Base-by-base conservation (phyloP, 2,888 invertebrate species). In the Cremastobaeus sp. region DNA sequence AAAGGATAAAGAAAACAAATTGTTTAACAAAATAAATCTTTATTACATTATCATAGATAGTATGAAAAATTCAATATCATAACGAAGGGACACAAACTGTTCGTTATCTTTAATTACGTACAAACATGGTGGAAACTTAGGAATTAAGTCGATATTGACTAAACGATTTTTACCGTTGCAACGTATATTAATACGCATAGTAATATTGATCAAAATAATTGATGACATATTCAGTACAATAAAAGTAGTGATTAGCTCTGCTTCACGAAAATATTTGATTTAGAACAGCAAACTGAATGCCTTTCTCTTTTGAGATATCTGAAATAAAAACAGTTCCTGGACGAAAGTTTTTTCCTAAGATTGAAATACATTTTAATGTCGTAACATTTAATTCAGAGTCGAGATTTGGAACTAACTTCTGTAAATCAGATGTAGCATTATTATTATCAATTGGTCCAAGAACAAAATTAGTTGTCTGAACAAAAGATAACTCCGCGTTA, bases 391-490 rank as follows among this genome's bases (percentile, higher is more conserved):
- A 17, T 1, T 48, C 48, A 15, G 5, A 2, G 9, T 30, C 9
- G 5, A 57, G 5, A 32, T 45, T 55, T 64, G 34, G 54, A 28
- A 71, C 28, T 20, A 64, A 74, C 85, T 28, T 41, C 25, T 54
- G 43, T 14, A 59, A n/a, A 41, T 39, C 37, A 34, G 14, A n/a
- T 30, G 34, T 21, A 11, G 64, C 70, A 64, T 64, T 34, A 17
- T 34, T 34, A 20, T 54, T 62, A 12, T 54, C 37, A 12, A 37
- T 15, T 14, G 37, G 37, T 37, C 37, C 37, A 14, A 14, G 12
- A 9, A 15, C 15, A 14, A 14, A 3, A 3, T 14, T 9, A 2
- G 12, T 14, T 37, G 11, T n/a, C 4, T 4, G 3, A 15, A 14
- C 3, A 5, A 15, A 8, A 14, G 15, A 14, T 15, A 14, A 37